phyloP scores from a whole-genome alignment of 2,797 vertebrate species.

The Sphenodon punctatus region DNA sequence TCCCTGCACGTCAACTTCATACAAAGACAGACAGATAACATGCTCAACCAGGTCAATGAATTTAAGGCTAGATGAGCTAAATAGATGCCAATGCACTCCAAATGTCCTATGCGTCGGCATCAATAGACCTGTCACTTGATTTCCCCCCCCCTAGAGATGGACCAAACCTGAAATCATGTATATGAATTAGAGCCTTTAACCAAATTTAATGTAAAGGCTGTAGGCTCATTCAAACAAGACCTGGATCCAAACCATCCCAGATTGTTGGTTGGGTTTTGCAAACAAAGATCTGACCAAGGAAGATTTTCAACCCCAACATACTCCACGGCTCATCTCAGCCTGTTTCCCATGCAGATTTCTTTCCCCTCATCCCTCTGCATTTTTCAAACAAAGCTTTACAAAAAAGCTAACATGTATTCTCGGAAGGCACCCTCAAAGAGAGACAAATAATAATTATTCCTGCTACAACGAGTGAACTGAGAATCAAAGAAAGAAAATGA shows the following conservation, averaged over 20 bases:
- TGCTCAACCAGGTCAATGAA: not conserved
- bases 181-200: not conserved
- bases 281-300: not conserved
- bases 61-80: not conserved
- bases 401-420: fast-evolving
- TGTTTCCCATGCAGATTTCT: not conserved
- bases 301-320: not conserved
- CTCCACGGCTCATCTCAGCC: not conserved
- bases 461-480: too few species aligned
- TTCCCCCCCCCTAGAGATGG: not conserved
- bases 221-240: not conserved
- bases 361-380: fast-evolving
- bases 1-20: not conserved
- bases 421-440: not conserved
- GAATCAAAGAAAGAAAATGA: not conserved
- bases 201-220: not conserved
- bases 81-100: not conserved
- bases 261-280: not conserved
- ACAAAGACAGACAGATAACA: fast-evolving
- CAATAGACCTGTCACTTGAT: too few species aligned
- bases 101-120: fast-evolving
- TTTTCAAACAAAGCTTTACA: not conserved
- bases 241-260: not conserved
- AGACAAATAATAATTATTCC: not conserved
- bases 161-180: not conserved